phyloP scores from a whole-genome alignment of 2,797 vertebrate species.

The Perodicticus potto region DNA sequence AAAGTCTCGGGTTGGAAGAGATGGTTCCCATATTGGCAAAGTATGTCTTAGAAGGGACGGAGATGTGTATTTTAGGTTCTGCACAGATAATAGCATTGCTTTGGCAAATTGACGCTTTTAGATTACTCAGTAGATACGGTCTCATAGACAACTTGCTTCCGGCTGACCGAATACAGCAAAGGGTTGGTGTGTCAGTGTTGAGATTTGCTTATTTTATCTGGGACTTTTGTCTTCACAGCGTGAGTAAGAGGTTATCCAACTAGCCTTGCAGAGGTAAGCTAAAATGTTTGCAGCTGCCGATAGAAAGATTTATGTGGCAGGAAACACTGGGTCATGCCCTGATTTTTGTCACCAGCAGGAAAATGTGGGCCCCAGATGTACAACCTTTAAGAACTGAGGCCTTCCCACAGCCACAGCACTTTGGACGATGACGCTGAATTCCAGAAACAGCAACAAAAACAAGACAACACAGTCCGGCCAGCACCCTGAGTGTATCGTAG shows the following conservation, averaged over 20 bases:
- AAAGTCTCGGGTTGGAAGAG: fast-evolving
- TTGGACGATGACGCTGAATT: neutral
- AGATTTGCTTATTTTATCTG: neutral
- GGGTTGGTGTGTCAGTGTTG: too few relatives aligned
- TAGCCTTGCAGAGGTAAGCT: neutral
- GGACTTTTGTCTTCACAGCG: neutral
- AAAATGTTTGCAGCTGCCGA: fast-evolving
- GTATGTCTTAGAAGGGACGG: neutral
- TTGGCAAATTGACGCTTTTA: neutral
- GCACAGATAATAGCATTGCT: fast-evolving
- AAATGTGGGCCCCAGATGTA: neutral
- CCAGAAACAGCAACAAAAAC: neutral
- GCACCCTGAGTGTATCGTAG: neutral
- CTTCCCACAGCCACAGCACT: neutral
- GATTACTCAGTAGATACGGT: neutral
- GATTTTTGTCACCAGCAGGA: too few relatives aligned
- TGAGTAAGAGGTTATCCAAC: neutral
- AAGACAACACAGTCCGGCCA: neutral
- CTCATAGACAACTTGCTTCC: neutral
- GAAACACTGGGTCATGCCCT: neutral
- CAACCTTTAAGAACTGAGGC: neutral
- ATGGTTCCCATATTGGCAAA: neutral
- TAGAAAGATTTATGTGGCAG: neutral
- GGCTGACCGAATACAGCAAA: neutral
- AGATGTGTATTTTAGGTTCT: neutral